A percentile compares a stretch with the other conserved stretches of the same genome.
phyloP scores from a whole-genome alignment of 2,797 vertebrate genomes.

The Sylvilagus floridanus region DNA sequence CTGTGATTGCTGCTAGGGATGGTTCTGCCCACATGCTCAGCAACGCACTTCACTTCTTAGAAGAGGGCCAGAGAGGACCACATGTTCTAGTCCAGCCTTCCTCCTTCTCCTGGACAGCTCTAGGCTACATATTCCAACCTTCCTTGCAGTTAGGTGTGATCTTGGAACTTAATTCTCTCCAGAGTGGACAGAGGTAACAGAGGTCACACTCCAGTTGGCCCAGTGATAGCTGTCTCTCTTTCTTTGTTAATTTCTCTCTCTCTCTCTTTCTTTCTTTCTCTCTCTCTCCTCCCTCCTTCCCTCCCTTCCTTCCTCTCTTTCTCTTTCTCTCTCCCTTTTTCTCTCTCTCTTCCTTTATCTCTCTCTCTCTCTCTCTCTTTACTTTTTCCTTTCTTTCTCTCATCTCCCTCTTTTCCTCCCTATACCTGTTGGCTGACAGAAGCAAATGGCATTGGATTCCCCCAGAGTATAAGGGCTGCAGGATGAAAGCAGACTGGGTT shows the following conservation, averaged over 20 bases:
- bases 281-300: no score
- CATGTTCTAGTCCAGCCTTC: neutral
- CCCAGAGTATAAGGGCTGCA: neutral
- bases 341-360: no score
- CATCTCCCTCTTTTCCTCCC: no score
- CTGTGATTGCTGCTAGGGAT: neutral
- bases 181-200: neutral
- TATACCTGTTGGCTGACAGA: neutral
- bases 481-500: neutral
- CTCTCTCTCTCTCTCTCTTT: no score
- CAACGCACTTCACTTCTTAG: neutral
- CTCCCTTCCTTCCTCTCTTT: no score
- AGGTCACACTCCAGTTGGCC: neutral
- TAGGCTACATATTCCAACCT: neutral
- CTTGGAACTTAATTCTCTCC: neutral
- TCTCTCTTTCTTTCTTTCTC: no score
- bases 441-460: neutral
- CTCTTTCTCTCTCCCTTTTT: no score
- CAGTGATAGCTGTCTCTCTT: neutral
- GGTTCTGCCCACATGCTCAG: neutral
- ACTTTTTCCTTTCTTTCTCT: no score
- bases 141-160: neutral
- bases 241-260: no score
- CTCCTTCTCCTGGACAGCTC: neutral
- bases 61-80: neutral